phyloP scores from a whole-genome alignment of 2,888 invertebrate genomes.

The Andricus curvator region DNA sequence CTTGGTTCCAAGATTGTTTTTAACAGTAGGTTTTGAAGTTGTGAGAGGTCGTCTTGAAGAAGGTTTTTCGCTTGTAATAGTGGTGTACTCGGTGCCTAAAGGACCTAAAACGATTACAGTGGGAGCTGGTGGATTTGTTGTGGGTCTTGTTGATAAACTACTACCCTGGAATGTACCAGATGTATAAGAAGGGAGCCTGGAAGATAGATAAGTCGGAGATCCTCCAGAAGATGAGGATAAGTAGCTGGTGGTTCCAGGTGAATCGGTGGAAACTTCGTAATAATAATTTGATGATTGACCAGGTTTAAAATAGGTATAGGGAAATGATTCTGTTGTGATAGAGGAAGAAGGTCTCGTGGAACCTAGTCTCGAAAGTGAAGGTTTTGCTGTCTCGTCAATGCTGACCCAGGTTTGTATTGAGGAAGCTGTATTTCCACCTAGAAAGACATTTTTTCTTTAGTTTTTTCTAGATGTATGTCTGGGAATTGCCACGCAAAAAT shows the following conservation, averaged over 20 bases:
- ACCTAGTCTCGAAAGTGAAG: slow-evolving; percentile 66
- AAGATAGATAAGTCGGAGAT: slow-evolving; percentile 44
- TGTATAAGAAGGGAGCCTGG: slow-evolving; percentile 54
- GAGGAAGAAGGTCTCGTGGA: slow-evolving; percentile 55
- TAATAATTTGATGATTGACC: slow-evolving; percentile 68
- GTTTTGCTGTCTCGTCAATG: slow-evolving; percentile 72
- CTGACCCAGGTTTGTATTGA: slow-evolving; percentile 72
- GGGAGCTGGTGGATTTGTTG: slow-evolving; percentile 79
- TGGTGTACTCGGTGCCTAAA: slow-evolving; percentile 70
- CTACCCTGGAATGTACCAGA: slow-evolving; percentile 56
- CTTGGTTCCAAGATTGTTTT: slow-evolving; percentile 60
- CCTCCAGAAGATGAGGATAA: slow-evolving; percentile 45
- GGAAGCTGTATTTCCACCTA: slow-evolving; percentile 56
- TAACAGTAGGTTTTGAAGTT: slow-evolving; percentile 46
- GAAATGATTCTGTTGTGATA: slow-evolving; percentile 64
- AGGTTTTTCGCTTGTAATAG: slow-evolving; percentile 70
- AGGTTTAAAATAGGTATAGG: slow-evolving; percentile 70
- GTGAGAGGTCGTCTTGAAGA: slow-evolving; percentile 65
- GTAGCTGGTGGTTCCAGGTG: slow-evolving; percentile 48
- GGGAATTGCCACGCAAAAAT: no score
- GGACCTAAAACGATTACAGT: slow-evolving; percentile 83
- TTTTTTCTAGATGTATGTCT: neutral
- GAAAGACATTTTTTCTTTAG: slow-evolving; percentile 23
- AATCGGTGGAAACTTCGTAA: slow-evolving; percentile 65
- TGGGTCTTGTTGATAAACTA: slow-evolving; percentile 70